Percentiles rank a stretch among this genome's conserved stretches.
These are phyloP conservation scores for Heliconius hortense DNA, from an alignment of 2,888 invertebrate species.

Conservation along the genomic window DNA sequence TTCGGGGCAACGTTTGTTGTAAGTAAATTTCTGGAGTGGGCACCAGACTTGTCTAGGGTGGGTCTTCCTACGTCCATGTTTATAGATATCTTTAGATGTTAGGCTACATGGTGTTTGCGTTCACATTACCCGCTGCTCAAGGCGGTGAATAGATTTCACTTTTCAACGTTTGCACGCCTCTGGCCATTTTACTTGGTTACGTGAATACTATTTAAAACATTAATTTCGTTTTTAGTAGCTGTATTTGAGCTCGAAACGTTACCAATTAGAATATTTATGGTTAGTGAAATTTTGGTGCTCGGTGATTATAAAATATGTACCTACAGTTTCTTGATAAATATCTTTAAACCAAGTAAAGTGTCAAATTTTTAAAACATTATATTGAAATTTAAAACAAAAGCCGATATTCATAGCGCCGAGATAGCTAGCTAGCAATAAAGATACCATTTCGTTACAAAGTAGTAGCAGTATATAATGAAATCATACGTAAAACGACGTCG, in stretches of 20 bases:
- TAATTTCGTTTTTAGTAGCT: constrained; percentile 11
- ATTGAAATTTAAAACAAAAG: not conserved
- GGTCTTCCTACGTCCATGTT: too few relatives aligned
- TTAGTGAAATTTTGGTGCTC: not conserved
- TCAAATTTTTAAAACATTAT: not conserved
- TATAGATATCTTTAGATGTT: constrained; percentile 30
- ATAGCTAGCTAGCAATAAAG: constrained; percentile 7
- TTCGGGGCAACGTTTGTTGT: too few relatives aligned
- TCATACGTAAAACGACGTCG: constrained; percentile 39
- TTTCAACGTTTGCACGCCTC: constrained; percentile 25
- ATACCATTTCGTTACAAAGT: constrained; percentile 24
- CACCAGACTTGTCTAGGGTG: too few relatives aligned
- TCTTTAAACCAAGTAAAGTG: not conserved
- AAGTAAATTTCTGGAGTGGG: too few relatives aligned
- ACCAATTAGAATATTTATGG: not conserved
- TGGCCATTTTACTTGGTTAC: constrained; percentile 15
- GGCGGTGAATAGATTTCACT: constrained; percentile 37
- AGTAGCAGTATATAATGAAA: constrained; percentile 33
- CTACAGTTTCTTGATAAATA: too few relatives aligned
- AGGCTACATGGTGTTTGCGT: constrained; percentile 20
- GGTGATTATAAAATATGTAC: not conserved
- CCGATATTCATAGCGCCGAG: not conserved
- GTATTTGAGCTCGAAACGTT: not conserved
- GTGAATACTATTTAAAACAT: constrained; percentile 12
- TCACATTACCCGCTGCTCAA: constrained; percentile 19